These are phyloP conservation scores for Lutjanus campechanus DNA, from an alignment of 2,797 vertebrate species.

Conservation along the genomic window DNA sequence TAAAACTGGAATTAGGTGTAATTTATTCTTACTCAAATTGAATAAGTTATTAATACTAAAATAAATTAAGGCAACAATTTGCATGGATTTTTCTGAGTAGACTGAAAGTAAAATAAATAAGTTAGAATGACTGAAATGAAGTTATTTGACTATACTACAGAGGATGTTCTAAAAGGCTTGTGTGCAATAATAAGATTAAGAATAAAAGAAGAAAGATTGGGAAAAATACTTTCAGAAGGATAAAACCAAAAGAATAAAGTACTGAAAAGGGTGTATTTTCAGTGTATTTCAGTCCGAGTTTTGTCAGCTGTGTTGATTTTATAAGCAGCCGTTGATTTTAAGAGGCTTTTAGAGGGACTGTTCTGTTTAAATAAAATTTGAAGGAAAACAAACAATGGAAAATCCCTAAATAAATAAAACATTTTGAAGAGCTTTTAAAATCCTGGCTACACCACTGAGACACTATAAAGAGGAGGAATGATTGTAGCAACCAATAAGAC, in stretches of 20 bases:
- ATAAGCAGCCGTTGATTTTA: not conserved
- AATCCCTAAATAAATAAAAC: not conserved
- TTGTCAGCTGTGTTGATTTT: not conserved
- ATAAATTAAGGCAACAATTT: too few relatives aligned
- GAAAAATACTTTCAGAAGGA: too few relatives aligned
- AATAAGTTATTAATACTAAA: too few relatives aligned
- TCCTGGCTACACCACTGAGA: not conserved
- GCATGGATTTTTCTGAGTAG: too few relatives aligned
- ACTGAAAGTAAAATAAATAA: too few relatives aligned
- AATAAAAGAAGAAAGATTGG: not conserved
- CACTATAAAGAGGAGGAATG: not conserved
- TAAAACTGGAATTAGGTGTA: too few relatives aligned
- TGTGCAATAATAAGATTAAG: not conserved
- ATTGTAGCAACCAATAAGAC: not conserved
- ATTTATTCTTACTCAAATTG: too few relatives aligned
- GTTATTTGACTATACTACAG: too few relatives aligned
- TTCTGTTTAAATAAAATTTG: not conserved
- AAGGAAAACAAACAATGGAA: not conserved
- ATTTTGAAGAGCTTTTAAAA: not conserved
- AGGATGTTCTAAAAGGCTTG: not conserved
- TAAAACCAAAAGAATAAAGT: not conserved
- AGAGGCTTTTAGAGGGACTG: not conserved
- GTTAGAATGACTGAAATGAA: too few relatives aligned
- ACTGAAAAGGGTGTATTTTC: not conserved
- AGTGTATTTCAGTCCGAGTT: not conserved